Percentiles rank a stretch among this genome's conserved stretches.
These are phyloP conservation scores for Linyphia triangularis DNA, from an alignment of 2,888 invertebrate genomes.

Conservation along the genomic window DNA sequence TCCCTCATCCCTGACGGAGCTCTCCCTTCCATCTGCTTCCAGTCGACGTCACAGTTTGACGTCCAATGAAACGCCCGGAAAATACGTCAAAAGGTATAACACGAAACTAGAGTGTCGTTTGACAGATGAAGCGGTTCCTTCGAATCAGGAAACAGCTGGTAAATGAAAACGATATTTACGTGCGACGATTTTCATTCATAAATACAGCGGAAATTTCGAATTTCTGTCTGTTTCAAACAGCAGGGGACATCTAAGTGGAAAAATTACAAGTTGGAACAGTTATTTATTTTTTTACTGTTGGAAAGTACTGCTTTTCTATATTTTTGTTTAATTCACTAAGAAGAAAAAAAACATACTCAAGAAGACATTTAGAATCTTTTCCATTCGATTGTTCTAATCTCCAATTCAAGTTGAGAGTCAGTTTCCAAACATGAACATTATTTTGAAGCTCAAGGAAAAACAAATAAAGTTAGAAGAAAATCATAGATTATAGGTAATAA, in stretches of 20 bases:
- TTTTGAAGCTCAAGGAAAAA: too few relatives aligned
- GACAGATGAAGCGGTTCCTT: constrained; percentile 60
- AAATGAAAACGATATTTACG: constrained; percentile 54
- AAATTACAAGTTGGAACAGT: neutral
- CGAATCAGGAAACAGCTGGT: constrained; percentile 69
- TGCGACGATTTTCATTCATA: constrained; percentile 43
- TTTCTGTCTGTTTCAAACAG: neutral
- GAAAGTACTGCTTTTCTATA: too few relatives aligned
- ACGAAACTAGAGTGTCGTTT: constrained; percentile 27
- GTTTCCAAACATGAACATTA: too few relatives aligned
- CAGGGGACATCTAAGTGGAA: neutral
- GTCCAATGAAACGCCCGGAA: constrained; percentile 5
- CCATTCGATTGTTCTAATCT: too few relatives aligned
- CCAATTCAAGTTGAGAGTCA: too few relatives aligned
- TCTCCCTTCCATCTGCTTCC: constrained; percentile 31
- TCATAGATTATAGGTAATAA: too few relatives aligned
- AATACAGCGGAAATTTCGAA: constrained; percentile 23
- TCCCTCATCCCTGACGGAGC: constrained; percentile 29
- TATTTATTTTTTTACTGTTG: too few relatives aligned
- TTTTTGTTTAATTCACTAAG: too few relatives aligned
- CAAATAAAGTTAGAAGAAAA: too few relatives aligned
- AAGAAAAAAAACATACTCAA: too few relatives aligned
- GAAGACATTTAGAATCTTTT: too few relatives aligned
- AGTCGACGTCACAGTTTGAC: constrained; percentile 20
- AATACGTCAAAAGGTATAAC: constrained; percentile 19